Evolutionary conservation across 1,140 invertebrate species (phyloP), one percentile per base, ranked within the genome.

Genomic region (Pogonomyrmex barbatus): DNA sequence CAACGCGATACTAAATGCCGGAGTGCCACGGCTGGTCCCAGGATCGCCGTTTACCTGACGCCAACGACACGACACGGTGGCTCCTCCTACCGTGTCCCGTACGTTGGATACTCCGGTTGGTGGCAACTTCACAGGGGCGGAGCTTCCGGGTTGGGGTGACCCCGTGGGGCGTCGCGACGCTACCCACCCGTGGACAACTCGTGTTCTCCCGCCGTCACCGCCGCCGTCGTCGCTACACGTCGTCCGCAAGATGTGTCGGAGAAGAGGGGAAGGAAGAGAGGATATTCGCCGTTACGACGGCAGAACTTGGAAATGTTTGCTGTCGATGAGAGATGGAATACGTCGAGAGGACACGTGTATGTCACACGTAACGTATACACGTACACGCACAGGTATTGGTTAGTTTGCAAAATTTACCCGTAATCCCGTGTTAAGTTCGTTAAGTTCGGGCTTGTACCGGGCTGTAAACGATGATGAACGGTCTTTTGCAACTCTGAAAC

Each of bases 151-250:
- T 83, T 77, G 68, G 73, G 84, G 77, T 86, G 87, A 89, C 85
- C 91, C 92, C 91, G 78, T 54, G 87, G 91, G 93, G 93, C 93
- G 94, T 93, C 92, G 92, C 92, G 93, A 94, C 93, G 93, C 94
- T 91, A 77, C 87, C 89, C 86, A 81, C 39, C 85, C 63, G 84
- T 54, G 58, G 54, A 86, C 58, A 62, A 68, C 54, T 54, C 50
- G 78, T 71, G 30, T 36, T 70, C 56, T 78, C 52, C 39, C 70
- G 65, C 54, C 65, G 65, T 42, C 62, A 42, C 39, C 70, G 65
- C 54, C 65, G 65, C 50, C 62, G 52, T 67, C 76, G 65, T 60
- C 76, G 76, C 45, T 58, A 45, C 63, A 42, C 70, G 54, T 30
- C 68, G 76, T 65, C 77, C 85, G 14, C 47, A 70, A 81, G 45